Evolutionary conservation across 1,140 invertebrate species (phyloP).

Genomic region (Philopotamus ludificatus): DNA sequence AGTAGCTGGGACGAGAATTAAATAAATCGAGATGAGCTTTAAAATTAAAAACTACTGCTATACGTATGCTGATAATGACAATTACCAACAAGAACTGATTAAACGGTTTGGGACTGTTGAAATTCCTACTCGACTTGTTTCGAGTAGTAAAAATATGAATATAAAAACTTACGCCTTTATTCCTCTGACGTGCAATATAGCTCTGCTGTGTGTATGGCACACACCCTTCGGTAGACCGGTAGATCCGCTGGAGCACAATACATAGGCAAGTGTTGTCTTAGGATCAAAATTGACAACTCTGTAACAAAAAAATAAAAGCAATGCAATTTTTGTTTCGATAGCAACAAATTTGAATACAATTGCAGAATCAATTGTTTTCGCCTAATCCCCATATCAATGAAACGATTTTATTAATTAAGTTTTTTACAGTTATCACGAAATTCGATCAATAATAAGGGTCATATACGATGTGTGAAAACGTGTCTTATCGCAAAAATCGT

Average conservation of each 20-base stretch:
- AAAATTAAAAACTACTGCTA: slow-evolving; percentile 19
- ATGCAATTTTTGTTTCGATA: neutral
- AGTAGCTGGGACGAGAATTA: no score
- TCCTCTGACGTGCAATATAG: neutral
- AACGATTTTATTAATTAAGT: no score
- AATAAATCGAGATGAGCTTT: no score
- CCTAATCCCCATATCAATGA: no score
- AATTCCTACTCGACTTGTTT: neutral
- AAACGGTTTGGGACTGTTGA: neutral
- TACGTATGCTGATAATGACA: neutral
- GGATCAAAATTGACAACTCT: slow-evolving; percentile 21
- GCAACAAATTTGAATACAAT: no score
- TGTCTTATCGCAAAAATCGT: no score
- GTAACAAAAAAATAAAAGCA: neutral
- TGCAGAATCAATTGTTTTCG: neutral
- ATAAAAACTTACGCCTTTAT: slow-evolving; percentile 8
- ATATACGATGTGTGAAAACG: no score
- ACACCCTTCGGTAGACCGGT: slow-evolving; percentile 76
- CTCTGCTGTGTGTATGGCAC: slow-evolving; percentile 59
- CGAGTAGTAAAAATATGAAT: no score
- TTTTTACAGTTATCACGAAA: no score
- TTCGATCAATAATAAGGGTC: no score
- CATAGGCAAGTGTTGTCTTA: slow-evolving; percentile 37
- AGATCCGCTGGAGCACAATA: slow-evolving; percentile 66
- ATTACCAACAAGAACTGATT: neutral